phyloP scores from a whole-genome alignment of 1,140 invertebrate genomes.

The Rhopalosiphum padi region DNA sequence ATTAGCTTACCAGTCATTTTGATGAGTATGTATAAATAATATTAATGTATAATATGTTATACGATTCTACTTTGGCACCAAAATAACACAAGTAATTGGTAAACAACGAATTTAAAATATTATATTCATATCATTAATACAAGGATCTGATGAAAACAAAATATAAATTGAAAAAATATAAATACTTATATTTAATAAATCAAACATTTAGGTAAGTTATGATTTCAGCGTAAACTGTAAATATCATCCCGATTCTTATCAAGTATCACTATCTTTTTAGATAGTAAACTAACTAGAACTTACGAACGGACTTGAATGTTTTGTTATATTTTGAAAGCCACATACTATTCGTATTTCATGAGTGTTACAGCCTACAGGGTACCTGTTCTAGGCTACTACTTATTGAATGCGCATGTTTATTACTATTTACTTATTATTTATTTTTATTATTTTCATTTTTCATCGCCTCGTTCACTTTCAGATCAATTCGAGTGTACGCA shows the following conservation, averaged over 20 bases:
- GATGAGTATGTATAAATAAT: not conserved
- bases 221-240: not conserved
- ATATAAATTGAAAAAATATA: not conserved
- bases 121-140: not conserved
- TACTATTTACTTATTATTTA: not conserved
- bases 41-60: not conserved
- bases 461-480: not conserved
- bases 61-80: not conserved
- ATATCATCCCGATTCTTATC: not conserved
- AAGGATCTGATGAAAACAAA: not conserved
- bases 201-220: not conserved
- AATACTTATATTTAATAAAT: not conserved
- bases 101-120: not conserved
- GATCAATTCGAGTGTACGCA: not conserved
- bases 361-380: too few species aligned
- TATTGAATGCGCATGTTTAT: not conserved
- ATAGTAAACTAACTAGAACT: slow-evolving; percentile 17
- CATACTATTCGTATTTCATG: not conserved
- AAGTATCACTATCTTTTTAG: not conserved
- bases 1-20: slow-evolving; percentile 17
- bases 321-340: not conserved
- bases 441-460: not conserved
- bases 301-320: not conserved
- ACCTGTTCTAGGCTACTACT: too few species aligned
- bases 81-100: not conserved